Conservation (phyloP, 2,888 invertebrate species). For the Drosophila neutralis region DNA sequence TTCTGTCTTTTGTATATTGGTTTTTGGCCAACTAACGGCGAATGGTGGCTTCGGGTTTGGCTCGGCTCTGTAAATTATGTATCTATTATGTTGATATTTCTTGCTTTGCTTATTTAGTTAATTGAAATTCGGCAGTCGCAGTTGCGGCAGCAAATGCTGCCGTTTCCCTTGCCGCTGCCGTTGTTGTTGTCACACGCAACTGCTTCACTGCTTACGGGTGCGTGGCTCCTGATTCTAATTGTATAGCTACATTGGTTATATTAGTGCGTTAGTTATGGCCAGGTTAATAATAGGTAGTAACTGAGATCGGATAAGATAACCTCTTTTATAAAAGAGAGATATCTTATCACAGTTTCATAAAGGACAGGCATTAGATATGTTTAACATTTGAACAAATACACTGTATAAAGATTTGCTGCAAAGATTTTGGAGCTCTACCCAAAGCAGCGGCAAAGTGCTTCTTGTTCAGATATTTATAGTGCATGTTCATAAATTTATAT, state of each 20-base stretch:
- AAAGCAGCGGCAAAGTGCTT: conserved; percentile 21
- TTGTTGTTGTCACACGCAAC: conserved; percentile 17
- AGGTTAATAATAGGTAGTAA: conserved; percentile 33
- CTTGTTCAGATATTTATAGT: conserved; percentile 16
- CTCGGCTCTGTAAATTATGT: conserved; percentile 30
- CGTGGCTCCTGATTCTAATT: conserved; percentile 14
- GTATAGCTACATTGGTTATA: conserved; percentile 1
- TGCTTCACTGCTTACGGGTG: conserved; percentile 13
- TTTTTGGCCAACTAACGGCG: conserved; percentile 26
- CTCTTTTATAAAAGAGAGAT: conserved; percentile 15
- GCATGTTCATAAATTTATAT: conserved; percentile 8
- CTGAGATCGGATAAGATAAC: conserved; percentile 26
- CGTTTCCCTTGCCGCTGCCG: conserved; percentile 25
- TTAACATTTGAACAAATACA: conserved; percentile 7
- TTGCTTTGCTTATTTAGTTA: conserved; percentile 70
- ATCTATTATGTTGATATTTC: conserved; percentile 56
- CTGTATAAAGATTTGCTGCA: not conserved
- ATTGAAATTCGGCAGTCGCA: conserved; percentile 72
- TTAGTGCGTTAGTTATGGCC: conserved; percentile 14
- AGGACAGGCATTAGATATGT: not conserved
- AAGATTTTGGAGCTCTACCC: not conserved
- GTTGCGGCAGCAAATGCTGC: conserved; percentile 15
- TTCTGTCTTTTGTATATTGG: not conserved
- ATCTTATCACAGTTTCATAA: not conserved
- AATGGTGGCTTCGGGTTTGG: conserved; percentile 11